These are phyloP conservation scores for Chironomus riparius DNA, from an alignment of 2,888 invertebrate genomes.

Conservation along the genomic window DNA sequence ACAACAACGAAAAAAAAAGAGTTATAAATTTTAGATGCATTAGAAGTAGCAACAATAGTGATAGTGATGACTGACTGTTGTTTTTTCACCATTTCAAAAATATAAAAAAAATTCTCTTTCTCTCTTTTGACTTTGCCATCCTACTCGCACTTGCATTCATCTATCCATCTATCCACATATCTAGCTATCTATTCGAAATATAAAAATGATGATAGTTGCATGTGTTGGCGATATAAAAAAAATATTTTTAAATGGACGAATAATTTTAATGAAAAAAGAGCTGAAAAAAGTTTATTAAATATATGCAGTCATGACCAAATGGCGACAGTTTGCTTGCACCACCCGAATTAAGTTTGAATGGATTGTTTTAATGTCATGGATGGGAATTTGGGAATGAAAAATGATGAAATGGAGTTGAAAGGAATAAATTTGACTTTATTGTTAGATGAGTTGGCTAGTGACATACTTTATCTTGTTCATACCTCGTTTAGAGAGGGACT, in stretches of 20 bases:
- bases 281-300: background rate
- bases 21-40: constrained; percentile 9
- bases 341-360: background rate
- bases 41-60: background rate
- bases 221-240: constrained; percentile 23
- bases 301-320: constrained; percentile 10
- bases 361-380: background rate
- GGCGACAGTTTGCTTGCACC: constrained; percentile 10
- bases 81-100: background rate
- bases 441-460: no score
- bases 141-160: background rate
- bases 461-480: no score
- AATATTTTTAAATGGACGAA: background rate
- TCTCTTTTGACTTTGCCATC: background rate
- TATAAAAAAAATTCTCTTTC: background rate
- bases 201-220: background rate
- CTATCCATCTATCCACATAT: background rate
- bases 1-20: no score
- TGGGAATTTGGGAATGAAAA: constrained; percentile 1
- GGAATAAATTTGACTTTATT: no score
- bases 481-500: no score
- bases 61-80: background rate
- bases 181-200: background rate
- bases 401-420: background rate
- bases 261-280: background rate